Evolutionary conservation across 2,888 invertebrate genomes (phyloP).

Genomic region (Apodemia zela): DNA sequence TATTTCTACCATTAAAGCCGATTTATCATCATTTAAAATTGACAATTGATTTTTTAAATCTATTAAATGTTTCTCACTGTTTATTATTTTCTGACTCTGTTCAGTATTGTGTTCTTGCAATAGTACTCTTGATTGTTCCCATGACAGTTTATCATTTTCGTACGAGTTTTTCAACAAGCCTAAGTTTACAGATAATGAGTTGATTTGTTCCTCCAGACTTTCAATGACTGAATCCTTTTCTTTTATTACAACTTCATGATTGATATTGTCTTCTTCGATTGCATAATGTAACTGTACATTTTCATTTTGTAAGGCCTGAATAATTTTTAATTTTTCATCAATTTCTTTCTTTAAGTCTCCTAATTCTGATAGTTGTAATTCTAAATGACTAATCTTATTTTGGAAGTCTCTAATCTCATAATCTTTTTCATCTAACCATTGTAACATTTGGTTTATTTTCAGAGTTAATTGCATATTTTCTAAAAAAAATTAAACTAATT

Average conservation of each 20-base stretch:
- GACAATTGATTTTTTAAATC: background rate
- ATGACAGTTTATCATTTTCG: slow-evolving; percentile 40
- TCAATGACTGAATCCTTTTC: slow-evolving; percentile 48
- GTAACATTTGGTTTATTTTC: slow-evolving; percentile 31
- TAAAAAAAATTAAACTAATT: slow-evolving; percentile 33
- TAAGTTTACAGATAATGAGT: slow-evolving; percentile 35
- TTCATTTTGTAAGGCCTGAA: slow-evolving; percentile 44
- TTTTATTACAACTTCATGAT: slow-evolving; percentile 43
- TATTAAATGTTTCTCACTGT: background rate
- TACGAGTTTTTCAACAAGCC: slow-evolving; percentile 41
- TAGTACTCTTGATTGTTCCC: slow-evolving; percentile 41
- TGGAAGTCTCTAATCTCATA: slow-evolving; percentile 36
- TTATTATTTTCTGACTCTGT: slow-evolving; percentile 24
- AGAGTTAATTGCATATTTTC: slow-evolving; percentile 37
- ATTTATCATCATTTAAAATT: slow-evolving; percentile 21
- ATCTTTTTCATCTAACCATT: slow-evolving; percentile 36
- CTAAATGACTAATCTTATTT: slow-evolving; percentile 35
- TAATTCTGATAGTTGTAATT: slow-evolving; percentile 35
- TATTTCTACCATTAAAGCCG: slow-evolving; percentile 27
- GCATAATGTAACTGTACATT: slow-evolving; percentile 47
- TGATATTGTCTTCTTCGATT: slow-evolving; percentile 48
- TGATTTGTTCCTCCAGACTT: slow-evolving; percentile 42
- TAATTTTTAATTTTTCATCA: slow-evolving; percentile 37
- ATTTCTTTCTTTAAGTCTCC: slow-evolving; percentile 39
- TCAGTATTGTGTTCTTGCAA: slow-evolving; percentile 25